Conservation (phyloP, 1,140 invertebrate species). For the Ctenoplectra terminalis region DNA sequence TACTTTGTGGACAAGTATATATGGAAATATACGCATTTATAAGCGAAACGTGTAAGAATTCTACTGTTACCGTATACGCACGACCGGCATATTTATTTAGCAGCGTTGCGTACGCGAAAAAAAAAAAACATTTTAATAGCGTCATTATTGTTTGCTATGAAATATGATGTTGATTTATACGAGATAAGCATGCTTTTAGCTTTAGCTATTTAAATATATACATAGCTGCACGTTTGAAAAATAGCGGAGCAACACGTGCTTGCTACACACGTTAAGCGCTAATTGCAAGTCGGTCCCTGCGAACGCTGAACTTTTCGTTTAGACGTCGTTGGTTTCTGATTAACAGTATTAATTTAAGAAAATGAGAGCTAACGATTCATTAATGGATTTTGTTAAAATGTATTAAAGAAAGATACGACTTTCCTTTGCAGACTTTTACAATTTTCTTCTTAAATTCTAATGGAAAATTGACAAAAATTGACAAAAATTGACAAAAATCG, state of each 20-base stretch:
- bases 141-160: slow-evolving; percentile 10
- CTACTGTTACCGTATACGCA: not conserved
- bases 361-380: no score
- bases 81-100: not conserved
- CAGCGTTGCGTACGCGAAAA: not conserved
- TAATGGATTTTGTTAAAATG: no score
- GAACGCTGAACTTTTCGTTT: no score
- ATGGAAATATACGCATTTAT: slow-evolving; percentile 7
- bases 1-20: not conserved
- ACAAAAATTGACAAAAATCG: no score
- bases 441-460: no score
- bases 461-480: no score
- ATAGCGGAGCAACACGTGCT: not conserved
- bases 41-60: slow-evolving; percentile 37
- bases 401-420: no score
- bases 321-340: no score
- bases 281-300: no score
- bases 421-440: no score
- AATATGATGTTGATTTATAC: slow-evolving; percentile 14
- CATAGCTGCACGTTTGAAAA: not conserved
- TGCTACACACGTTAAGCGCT: no score
- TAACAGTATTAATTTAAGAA: no score
- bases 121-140: not conserved
- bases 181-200: slow-evolving; percentile 4
- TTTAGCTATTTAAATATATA: not conserved